Conservation (phyloP, 2,888 invertebrate species). For the Lingula anatina region DNA sequence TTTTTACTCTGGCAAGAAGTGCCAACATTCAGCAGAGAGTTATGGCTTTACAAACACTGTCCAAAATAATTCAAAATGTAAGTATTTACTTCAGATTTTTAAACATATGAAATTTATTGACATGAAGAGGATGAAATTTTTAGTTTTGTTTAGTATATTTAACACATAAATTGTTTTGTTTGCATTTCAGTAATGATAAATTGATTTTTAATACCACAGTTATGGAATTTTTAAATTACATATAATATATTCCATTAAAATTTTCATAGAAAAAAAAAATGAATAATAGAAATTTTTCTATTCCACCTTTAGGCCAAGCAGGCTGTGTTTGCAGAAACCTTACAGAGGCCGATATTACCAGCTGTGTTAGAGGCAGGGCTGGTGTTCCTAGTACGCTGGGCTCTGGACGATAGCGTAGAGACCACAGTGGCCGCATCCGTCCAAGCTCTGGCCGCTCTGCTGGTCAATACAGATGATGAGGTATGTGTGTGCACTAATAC, state of each 20-base stretch:
- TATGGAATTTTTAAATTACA: too few species aligned
- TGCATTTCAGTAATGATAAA: too few species aligned
- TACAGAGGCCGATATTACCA: constrained; percentile 66
- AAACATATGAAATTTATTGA: neutral
- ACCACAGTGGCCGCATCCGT: constrained; percentile 71
- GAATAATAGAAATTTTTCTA: too few species aligned
- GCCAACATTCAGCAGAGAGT: constrained; percentile 78
- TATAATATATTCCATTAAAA: too few species aligned
- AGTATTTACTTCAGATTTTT: constrained; percentile 3
- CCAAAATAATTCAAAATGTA: constrained; percentile 62
- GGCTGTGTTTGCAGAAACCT: constrained; percentile 71
- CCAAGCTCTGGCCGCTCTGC: constrained; percentile 68
- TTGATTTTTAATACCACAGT: too few species aligned
- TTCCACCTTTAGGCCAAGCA: constrained; percentile 45
- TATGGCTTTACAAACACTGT: constrained; percentile 72
- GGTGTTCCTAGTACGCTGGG: constrained; percentile 75
- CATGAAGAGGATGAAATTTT: too few species aligned
- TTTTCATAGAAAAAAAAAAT: too few species aligned
- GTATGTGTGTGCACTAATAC: too few species aligned
- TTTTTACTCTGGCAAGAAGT: constrained; percentile 69
- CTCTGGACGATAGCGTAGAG: constrained; percentile 76
- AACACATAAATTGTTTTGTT: too few species aligned
- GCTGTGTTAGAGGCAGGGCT: constrained; percentile 64
- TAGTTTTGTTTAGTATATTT: too few species aligned
- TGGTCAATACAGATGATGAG: constrained; percentile 73